Conservation (phyloP, 2,888 invertebrate species). For the Abscondita cerata region DNA sequence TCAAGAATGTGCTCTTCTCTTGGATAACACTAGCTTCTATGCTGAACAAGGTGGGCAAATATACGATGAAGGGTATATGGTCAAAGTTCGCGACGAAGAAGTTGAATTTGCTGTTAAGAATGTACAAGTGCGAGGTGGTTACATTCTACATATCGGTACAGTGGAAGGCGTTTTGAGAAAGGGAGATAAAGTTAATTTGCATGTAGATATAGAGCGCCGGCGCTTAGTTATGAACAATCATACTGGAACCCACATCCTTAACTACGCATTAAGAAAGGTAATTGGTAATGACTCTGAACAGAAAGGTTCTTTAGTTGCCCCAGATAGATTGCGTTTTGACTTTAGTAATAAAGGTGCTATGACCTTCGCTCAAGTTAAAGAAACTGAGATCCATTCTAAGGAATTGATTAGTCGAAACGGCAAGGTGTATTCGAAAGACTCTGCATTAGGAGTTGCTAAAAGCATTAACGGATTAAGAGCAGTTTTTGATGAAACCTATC, state of each 20-base stretch:
- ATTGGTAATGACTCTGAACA: slow-evolving; percentile 93
- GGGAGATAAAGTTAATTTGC: slow-evolving; percentile 83
- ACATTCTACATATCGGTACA: slow-evolving; percentile 91
- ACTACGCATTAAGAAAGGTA: slow-evolving; percentile 90
- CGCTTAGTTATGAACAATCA: slow-evolving; percentile 98
- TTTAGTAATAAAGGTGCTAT: slow-evolving; percentile 95
- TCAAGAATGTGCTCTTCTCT: slow-evolving; percentile 88
- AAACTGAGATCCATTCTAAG: slow-evolving; percentile 81
- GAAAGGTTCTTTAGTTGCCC: slow-evolving; percentile 95
- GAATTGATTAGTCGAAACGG: slow-evolving; percentile 77
- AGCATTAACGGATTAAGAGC: slow-evolving; percentile 92
- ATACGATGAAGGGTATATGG: slow-evolving; percentile 92
- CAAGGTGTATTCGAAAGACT: slow-evolving; percentile 87
- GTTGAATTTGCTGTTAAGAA: slow-evolving; percentile 92
- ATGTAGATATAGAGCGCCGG: slow-evolving; percentile 85
- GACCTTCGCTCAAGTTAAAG: slow-evolving; percentile 85
- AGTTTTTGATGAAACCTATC: slow-evolving; percentile 98
- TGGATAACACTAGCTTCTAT: slow-evolving; percentile 95
- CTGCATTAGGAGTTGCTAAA: slow-evolving; percentile 84
- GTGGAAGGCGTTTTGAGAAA: slow-evolving; percentile 84
- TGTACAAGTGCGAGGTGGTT: slow-evolving; percentile 95
- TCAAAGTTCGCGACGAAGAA: slow-evolving; percentile 81
- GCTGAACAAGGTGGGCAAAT: slow-evolving; percentile 99
- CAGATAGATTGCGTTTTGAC: slow-evolving; percentile 96
- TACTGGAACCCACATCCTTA: slow-evolving; percentile 96